Percentiles rank a stretch among this genome's conserved stretches.
phyloP scores from a whole-genome alignment of 2,113 vertebrate genomes.

The Notechis scutatus region DNA sequence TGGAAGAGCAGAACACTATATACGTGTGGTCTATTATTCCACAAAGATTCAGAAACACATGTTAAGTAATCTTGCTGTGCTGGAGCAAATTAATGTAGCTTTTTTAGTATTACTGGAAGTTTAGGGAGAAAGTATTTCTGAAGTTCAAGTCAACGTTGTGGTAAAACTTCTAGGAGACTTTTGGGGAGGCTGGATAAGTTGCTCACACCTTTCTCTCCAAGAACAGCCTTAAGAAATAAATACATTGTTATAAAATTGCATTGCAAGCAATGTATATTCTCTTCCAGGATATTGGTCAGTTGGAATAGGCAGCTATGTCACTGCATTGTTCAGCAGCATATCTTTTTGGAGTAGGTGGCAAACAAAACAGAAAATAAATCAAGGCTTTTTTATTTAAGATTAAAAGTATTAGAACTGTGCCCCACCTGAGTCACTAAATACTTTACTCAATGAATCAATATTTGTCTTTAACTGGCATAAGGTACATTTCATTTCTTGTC shows the following conservation, averaged over 20 bases:
- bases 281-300: neutral
- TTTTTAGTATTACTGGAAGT: neutral
- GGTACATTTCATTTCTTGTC: neutral
- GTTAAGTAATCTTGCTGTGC: neutral
- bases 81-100: neutral
- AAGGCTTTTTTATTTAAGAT: neutral
- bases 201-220: neutral
- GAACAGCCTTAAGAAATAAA: neutral
- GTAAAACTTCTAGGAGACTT: neutral
- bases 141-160: neutral
- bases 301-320: neutral
- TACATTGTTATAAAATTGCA: neutral
- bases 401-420: neutral
- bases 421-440: neutral
- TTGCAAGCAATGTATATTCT: neutral
- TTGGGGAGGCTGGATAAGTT: neutral
- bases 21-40: neutral
- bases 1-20: neutral
- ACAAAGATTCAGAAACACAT: neutral
- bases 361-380: neutral
- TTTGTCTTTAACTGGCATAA: neutral
- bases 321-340: neutral
- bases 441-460: neutral
- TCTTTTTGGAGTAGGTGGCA: neutral
- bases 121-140: neutral